Conservation (phyloP, 1,140 invertebrate genomes). For the Cyrtorhinus lividipennis region DNA sequence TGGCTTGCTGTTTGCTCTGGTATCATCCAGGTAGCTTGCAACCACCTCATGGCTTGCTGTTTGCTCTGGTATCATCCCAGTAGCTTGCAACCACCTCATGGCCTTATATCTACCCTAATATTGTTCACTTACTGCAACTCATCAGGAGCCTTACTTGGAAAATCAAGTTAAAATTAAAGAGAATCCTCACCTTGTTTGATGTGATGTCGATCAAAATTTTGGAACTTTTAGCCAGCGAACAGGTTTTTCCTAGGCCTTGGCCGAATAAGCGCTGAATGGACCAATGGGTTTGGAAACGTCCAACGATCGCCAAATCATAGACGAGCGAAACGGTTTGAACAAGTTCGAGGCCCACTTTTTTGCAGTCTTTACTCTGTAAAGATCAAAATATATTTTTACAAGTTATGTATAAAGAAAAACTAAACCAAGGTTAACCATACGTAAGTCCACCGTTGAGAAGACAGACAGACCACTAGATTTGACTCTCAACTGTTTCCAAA, state of each 20-base stretch:
- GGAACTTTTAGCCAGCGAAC: constrained; percentile 60
- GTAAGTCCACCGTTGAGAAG: too few relatives aligned
- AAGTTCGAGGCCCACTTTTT: constrained; percentile 52
- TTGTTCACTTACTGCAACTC: too few relatives aligned
- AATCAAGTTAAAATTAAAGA: too few relatives aligned
- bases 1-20: too few relatives aligned
- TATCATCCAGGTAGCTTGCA: too few relatives aligned
- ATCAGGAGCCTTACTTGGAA: too few relatives aligned
- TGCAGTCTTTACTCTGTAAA: constrained; percentile 42
- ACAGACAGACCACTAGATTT: not conserved
- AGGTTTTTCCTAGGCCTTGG: constrained; percentile 56
- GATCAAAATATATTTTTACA: too few relatives aligned
- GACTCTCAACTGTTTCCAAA: too few relatives aligned
- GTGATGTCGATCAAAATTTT: constrained; percentile 73
- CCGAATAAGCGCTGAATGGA: constrained; percentile 76
- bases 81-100: too few relatives aligned
- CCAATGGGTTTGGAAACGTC: constrained; percentile 51
- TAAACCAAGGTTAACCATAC: not conserved
- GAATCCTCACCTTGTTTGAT: constrained; percentile 32
- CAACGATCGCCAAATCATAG: constrained; percentile 58
- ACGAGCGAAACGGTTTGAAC: constrained; percentile 67
- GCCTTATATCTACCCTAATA: too few relatives aligned
- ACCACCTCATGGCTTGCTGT: too few relatives aligned
- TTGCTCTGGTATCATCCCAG: too few relatives aligned
- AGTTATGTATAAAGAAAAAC: constrained; percentile 16